Evolutionary conservation across 2,113 vertebrate genomes (phyloP), one percentile per base, ranked within the genome.

Genomic region (Scophthalmus maximus): DNA sequence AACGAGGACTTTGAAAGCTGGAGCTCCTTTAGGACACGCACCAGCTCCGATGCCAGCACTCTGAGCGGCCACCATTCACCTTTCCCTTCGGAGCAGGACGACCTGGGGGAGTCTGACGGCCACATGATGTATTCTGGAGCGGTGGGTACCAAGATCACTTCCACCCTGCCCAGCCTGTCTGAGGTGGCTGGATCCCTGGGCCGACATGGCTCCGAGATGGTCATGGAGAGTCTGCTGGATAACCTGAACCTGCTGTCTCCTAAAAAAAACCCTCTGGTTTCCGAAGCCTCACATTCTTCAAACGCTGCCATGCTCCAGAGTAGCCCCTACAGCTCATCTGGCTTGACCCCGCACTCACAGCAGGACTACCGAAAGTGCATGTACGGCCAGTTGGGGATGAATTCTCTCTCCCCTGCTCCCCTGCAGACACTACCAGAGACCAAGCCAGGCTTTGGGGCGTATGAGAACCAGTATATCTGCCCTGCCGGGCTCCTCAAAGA

Each of bases 41-140:
- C 97, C 49, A 97, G 96, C 92, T 99, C 98, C 5, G 97, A 98
- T 0, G 96, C 97, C 68, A 98, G 97, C 74, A 98, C 96, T 0
- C 93, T 98, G 44, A 98, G 97, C 0, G 96, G 97, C 56, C 95
- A 95, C 18, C 96, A 94, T 18, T 99, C 97, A 12, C 97, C 97
- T 40, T 97, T 97, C 75, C 94, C 96, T 76, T 87, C 96, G 0
- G 97, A 98, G 42, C 95, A 96, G 83, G 97, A 98, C 18, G 97
- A 97, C 53, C 92, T 97, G 14, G 94, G 85, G 15, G 97, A 98
- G 17, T 87, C 93, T 1, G 97, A 99, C 0, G 92, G 96, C 44
- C 98, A 97, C 76, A 89, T 98, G 87, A 94, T 95, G 40, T 99
- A 97, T 79, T 92, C 96, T 5, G 92, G 93, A 1, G 90, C 92